These are phyloP conservation scores for Eucera pruinosa DNA, from an alignment of 2,888 invertebrate species.

Conservation along the genomic window DNA sequence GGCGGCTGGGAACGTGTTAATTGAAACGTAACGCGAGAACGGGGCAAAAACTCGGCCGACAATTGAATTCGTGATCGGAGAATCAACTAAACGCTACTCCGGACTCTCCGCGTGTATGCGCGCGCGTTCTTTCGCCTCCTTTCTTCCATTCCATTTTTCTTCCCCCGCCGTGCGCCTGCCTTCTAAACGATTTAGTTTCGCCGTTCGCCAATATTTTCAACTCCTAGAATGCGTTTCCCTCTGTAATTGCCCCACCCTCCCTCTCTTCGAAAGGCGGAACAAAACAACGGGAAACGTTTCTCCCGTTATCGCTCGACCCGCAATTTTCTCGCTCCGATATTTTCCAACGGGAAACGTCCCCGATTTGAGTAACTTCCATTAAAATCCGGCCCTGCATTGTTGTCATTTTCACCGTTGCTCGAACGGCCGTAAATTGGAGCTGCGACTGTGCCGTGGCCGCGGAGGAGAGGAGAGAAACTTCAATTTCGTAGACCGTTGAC, in stretches of 20 bases:
- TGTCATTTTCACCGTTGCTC: slow-evolving; percentile 3
- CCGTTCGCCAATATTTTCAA: background rate
- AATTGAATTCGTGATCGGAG: slow-evolving; percentile 45
- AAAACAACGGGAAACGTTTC: too few relatives aligned
- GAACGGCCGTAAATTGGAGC: background rate
- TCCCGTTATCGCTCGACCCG: background rate
- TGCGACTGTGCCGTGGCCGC: too few relatives aligned
- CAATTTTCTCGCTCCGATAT: background rate
- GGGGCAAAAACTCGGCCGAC: slow-evolving; percentile 13
- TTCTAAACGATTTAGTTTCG: background rate
- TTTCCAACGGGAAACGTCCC: slow-evolving; percentile 4
- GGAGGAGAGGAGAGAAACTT: background rate
- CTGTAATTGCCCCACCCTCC: too few relatives aligned
- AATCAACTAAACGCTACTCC: slow-evolving; percentile 19
- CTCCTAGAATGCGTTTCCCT: background rate
- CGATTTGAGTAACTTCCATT: background rate
- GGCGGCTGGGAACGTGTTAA: too few relatives aligned
- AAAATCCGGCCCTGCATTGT: slow-evolving; percentile 3
- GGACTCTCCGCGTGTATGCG: too few relatives aligned
- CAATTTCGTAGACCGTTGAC: slow-evolving; percentile 9
- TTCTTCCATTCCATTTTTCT: background rate
- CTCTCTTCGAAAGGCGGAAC: too few relatives aligned
- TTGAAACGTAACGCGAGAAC: slow-evolving; percentile 33
- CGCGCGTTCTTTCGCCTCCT: background rate
- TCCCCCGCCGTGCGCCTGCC: background rate